Base-by-base conservation (phyloP, 2,888 invertebrate genomes). In the Gymnoscelis rufifasciata region DNA sequence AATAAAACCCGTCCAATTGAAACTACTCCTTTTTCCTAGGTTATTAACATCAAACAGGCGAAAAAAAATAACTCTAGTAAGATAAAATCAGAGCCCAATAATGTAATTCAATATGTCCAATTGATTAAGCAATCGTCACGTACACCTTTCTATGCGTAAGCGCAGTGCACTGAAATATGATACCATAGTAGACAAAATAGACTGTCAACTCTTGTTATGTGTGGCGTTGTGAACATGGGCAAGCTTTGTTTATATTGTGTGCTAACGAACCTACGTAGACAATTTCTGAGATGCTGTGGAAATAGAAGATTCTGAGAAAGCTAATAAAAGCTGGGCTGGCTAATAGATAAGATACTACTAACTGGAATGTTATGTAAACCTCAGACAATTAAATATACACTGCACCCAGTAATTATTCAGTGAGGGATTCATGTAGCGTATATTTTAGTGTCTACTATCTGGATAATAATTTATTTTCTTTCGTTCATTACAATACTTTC, bases 161-260 rank as follows among this genome's bases (percentile, higher is more conserved):
- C 42, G 42, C 47, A 46, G 44, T 15, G 19, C 23, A 39, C 29
- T 11, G 49, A 37, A 42, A 45, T 37, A 7, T 38, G 42, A 49
- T 45, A 45, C 33, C 3, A 10, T 30, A 29, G 29, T 35, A 28
- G 38, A 42, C 38, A 40, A 47, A 47, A 47, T 38, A 33, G 10
- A 33, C 35, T 23, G 19, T 31, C 39, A 30, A 23, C 37, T 31
- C 30, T 27, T 38, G 33, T 31, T 27, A 37, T 13, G 12, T 37
- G 13, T 31, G 54, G 61, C 60, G 64, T 60, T 59, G 60, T 64
- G 19, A 5, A 7, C 8, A 7, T 35, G 35, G 10, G 7, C 19
- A 35, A 35, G 35, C 19, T 35, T 35, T 35, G 35, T 35, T 35
- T 23, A 35, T 26, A 51, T 45, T 56, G 54, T 49, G 57, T 60